Percentiles rank a stretch among this genome's conserved stretches.
These are phyloP conservation scores for Zaprionus lineosus DNA, from an alignment of 2,888 invertebrate species.

Conservation along the genomic window DNA sequence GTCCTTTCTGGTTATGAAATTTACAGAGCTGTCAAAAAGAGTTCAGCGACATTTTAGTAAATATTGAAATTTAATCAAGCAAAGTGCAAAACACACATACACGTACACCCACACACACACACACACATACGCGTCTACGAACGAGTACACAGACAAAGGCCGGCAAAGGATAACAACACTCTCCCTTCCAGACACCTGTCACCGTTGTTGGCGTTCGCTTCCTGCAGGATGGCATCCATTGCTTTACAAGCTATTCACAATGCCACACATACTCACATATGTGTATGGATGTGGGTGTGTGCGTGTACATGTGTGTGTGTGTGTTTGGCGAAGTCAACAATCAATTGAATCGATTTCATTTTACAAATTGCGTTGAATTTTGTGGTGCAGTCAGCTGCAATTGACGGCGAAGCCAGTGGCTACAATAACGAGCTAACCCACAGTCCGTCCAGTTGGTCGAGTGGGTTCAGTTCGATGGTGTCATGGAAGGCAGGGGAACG, in stretches of 20 bases:
- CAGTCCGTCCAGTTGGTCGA: conserved; percentile 26
- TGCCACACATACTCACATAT: conserved; percentile 22
- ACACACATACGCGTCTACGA: conserved; percentile 2
- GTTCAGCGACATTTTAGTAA: conserved; percentile 79
- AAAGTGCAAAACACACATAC: conserved; percentile 69
- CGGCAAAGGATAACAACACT: conserved; percentile 60
- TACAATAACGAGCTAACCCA: conserved; percentile 69
- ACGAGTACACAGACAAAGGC: conserved; percentile 3
- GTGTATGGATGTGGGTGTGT: conserved; percentile 13
- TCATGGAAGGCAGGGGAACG: conserved; percentile 14
- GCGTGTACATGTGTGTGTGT: conserved; percentile 22
- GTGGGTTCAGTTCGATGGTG: conserved; percentile 22
- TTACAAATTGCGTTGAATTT: conserved; percentile 79
- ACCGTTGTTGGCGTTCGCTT: conserved; percentile 56
- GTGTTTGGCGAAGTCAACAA: conserved; percentile 73
- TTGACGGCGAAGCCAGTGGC: conserved; percentile 68
- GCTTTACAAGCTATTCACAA: conserved; percentile 51
- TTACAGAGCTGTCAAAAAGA: conserved; percentile 78
- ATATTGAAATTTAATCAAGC: conserved; percentile 79
- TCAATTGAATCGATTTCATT: conserved; percentile 79
- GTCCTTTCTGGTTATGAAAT: conserved; percentile 76
- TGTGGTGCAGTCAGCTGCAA: conserved; percentile 78
- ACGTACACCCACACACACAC: conserved; percentile 16
- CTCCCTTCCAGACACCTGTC: conserved; percentile 69
- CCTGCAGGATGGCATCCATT: conserved; percentile 51